These are phyloP conservation scores for Notamacropus eugenii DNA, from an alignment of 2,797 vertebrate genomes.

Conservation along the genomic window DNA sequence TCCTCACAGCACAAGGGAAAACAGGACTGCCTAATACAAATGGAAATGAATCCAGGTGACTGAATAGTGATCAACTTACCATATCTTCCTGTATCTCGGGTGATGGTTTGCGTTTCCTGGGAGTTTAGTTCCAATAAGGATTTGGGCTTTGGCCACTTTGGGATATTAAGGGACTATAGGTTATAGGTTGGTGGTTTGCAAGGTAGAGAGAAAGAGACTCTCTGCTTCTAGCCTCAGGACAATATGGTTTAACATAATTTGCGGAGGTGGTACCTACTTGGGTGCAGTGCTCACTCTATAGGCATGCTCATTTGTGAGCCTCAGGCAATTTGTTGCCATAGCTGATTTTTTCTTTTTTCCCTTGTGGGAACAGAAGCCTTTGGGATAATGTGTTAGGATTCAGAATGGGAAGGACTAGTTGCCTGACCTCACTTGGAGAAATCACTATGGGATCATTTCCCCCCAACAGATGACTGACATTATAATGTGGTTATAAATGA, in stretches of 20 bases:
- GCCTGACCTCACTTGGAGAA: constrained; percentile 43
- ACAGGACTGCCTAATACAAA: background rate
- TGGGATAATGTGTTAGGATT: background rate
- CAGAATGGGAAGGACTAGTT: background rate
- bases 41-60: background rate
- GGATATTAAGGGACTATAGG: background rate
- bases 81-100: background rate
- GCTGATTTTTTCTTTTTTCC: constrained; percentile 43
- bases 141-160: background rate
- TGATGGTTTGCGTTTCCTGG: background rate
- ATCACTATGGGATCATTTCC: constrained; percentile 21
- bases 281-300: background rate
- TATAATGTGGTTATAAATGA: constrained; percentile 36
- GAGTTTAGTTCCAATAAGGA: background rate
- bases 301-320: constrained; percentile 47
- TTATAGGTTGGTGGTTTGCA: background rate
- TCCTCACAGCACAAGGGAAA: background rate
- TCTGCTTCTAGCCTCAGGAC: background rate
- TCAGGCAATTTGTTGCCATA: constrained; percentile 27
- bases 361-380: background rate
- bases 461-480: constrained; percentile 8
- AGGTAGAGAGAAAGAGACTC: background rate
- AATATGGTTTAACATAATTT: constrained; percentile 44
- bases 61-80: background rate
- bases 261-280: background rate